Base-by-base conservation (phyloP, 1,140 invertebrate genomes). In the Brachionus paranguensis region DNA sequence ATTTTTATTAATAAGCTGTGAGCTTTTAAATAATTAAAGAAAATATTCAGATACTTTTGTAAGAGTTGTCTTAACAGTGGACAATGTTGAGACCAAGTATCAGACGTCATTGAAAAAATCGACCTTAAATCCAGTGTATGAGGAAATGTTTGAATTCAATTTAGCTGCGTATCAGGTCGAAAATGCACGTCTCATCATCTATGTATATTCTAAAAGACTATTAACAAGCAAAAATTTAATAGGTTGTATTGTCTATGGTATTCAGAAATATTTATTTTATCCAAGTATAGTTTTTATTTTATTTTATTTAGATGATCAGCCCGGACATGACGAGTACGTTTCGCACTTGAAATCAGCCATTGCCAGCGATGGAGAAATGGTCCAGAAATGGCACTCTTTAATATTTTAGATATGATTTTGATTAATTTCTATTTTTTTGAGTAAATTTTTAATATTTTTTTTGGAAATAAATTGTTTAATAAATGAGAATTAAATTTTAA, bases 141-240 rank as follows among this genome's bases (percentile, higher is more conserved):
- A 81, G 11, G 78, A 81, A 47, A 37, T 53, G 14, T 81, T 81
- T 37, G 78, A 81, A 45, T 81, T 81, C 20, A 81, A 64, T 81
- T 60, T 81, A 7, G 78, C 78, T n/a, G 43, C 78, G 3, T 81
- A 64, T 47, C 78, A 81, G 64, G 78, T 81, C 17, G 78, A 81
- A 37, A 81, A 81, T 64, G 78, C 78, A 12, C n/a, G 43, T 11
- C n/a, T 81, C 20, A 64, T 64, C 64, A 60, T 81, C 43, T 81
- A 45, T 37, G 60, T 81, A 10, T 81, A 81, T 14, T 81, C 78
- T 2, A 81, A 81, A 20, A 60, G 20, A 29, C 7, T 81, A 1
- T 64, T 81, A 7, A 11, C 78, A 17, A 81, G 78, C 37, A 81
- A 81, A 64, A 60, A 41, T 33, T 68, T 81, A 41, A 81, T 81